Base-by-base conservation (phyloP, 2,888 invertebrate species). In the Trachelus iudaicus region DNA sequence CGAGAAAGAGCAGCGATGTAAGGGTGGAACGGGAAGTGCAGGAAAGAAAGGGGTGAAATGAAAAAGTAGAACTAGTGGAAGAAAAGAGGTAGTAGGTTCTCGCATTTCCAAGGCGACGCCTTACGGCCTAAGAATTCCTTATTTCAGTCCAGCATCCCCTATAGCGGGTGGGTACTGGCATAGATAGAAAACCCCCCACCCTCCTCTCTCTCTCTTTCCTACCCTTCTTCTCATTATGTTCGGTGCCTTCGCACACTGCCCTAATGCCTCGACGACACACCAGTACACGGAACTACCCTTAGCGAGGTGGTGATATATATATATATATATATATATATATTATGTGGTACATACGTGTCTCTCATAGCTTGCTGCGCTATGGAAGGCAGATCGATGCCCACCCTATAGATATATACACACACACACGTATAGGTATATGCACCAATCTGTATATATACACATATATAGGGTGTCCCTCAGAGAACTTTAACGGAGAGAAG, bases 41-140 rank as follows among this genome's bases (percentile, higher is more conserved):
- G 31, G 3, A 12, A 15, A 13, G 23, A 34, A 31, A 12, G 23
- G 33, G 71, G 11, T 34, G 73, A 34, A 33, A 75, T 73, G 69
- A 69, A 77, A 77, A 78, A 75, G 30, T 75, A 79, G 69, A 75
- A 77, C 35, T 34, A 76, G 76, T 37, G 56, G 75, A 77, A 79
- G 71, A 77, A 73, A 69, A 73, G 68, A 69, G 76, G 75, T 77
- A 73, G 75, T 74, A 78, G 73, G 75, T 34, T 69, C 77, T 77
- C 75, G 76, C 80, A 80, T 81, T 81, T 81, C 76, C 73, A 79
- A 76, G 77, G 77, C 74, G 76, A 80, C 77, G 80, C 77, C 78
- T 80, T 76, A 79, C 76, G 77, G 81, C 75, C 80, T 75, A 77
- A 80, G 80, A 79, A 80, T 80, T 80, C 79, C 79, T 80, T 79